A percentile compares a stretch with the other conserved stretches of the same genome.
phyloP scores from a whole-genome alignment of 2,113 vertebrate species.

The Pseudopipra pipra region DNA sequence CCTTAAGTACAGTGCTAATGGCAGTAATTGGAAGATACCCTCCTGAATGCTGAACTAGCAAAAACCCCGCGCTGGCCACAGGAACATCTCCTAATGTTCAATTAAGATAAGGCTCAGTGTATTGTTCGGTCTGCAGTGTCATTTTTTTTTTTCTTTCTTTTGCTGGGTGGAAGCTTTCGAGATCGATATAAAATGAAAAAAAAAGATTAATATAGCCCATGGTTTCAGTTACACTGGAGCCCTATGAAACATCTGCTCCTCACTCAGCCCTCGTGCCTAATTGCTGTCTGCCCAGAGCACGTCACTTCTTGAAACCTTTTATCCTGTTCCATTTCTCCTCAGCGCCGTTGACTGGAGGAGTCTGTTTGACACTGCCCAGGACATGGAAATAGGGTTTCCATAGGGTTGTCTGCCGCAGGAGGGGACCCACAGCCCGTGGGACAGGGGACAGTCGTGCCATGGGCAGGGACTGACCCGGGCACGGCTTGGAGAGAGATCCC shows the following conservation, averaged over 20 bases:
- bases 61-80: background rate
- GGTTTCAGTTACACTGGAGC: background rate
- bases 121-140: slow-evolving; percentile 9
- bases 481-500: background rate
- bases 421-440: background rate
- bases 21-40: slow-evolving; percentile 27
- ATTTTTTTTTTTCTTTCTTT: background rate
- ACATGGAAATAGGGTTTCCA: accelerated
- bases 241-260: background rate
- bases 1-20: slow-evolving; percentile 8
- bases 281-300: background rate
- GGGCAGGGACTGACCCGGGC: accelerated
- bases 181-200: slow-evolving; percentile 28
- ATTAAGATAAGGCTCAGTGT: slow-evolving; percentile 49
- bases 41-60: slow-evolving; percentile 49
- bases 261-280: background rate
- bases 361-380: background rate
- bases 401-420: accelerated
- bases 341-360: background rate
- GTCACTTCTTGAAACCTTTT: background rate
- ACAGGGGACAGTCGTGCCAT: accelerated
- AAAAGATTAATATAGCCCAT: background rate
- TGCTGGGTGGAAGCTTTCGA: background rate
- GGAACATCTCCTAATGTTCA: slow-evolving; percentile 43
- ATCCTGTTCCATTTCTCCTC: background rate